These are phyloP conservation scores for Theristus sp. DNA, from an alignment of 2,888 invertebrate genomes.

Conservation along the genomic window DNA sequence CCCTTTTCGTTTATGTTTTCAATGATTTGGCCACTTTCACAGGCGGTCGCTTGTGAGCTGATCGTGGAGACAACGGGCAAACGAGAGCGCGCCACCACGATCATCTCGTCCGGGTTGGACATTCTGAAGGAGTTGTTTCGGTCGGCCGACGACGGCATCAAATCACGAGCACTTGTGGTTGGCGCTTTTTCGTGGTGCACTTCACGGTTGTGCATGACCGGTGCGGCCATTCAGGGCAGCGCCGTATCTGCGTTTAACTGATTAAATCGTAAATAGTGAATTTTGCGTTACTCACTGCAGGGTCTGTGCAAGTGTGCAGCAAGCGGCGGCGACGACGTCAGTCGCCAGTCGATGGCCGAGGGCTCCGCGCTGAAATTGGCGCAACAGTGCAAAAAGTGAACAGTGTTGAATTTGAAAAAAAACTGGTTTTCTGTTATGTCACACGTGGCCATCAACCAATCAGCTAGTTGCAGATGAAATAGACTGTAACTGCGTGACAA, in stretches of 20 bases:
- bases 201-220: too few species aligned
- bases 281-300: too few species aligned
- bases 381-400: slow-evolving; percentile 63
- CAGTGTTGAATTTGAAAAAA: slow-evolving; percentile 4
- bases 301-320: slow-evolving; percentile 83
- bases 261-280: too few species aligned
- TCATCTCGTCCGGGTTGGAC: slow-evolving; percentile 52
- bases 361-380: slow-evolving; percentile 78
- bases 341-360: slow-evolving; percentile 81
- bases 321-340: slow-evolving; percentile 81
- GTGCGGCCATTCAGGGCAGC: too few species aligned
- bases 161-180: slow-evolving; percentile 44
- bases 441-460: neutral
- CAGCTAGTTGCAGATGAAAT: neutral
- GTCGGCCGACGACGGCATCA: slow-evolving; percentile 68
- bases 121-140: slow-evolving; percentile 82
- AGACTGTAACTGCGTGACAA: neutral
- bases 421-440: neutral
- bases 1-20: neutral
- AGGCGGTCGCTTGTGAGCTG: slow-evolving; percentile 86
- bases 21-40: neutral
- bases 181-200: slow-evolving; percentile 16
- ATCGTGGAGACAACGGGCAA: slow-evolving; percentile 88
- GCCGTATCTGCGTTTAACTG: too few species aligned
- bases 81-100: slow-evolving; percentile 75